A percentile compares a stretch with the other conserved stretches of the same genome.
phyloP scores from a whole-genome alignment of 2,113 vertebrate species.

The Octodon degus region DNA sequence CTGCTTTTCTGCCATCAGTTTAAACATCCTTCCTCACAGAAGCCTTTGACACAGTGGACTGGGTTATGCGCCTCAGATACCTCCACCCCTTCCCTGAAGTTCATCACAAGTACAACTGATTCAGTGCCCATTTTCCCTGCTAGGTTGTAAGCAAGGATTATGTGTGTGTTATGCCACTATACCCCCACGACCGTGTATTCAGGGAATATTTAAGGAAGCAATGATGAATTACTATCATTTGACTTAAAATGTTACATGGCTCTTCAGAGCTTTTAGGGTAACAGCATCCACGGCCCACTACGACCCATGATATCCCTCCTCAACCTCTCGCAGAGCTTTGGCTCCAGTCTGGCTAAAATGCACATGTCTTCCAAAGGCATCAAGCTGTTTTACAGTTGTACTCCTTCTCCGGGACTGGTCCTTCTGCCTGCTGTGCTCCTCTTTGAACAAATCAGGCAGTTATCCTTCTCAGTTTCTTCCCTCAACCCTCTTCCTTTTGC shows the following conservation, averaged over 20 bases:
- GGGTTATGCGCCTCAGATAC: neutral
- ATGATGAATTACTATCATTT: neutral
- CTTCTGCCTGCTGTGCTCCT: neutral
- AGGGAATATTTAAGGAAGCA: slow-evolving; percentile 20
- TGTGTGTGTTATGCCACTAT: neutral
- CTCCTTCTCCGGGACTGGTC: neutral
- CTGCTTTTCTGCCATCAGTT: neutral
- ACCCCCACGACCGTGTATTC: neutral
- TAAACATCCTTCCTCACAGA: neutral
- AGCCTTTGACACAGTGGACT: neutral
- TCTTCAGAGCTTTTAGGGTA: neutral
- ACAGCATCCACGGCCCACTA: neutral
- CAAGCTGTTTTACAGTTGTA: neutral
- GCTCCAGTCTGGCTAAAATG: neutral
- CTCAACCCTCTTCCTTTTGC: neutral
- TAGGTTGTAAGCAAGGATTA: neutral
- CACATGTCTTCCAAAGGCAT: neutral
- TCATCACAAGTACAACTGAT: neutral
- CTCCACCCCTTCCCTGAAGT: neutral
- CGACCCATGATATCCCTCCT: neutral
- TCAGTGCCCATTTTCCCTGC: neutral
- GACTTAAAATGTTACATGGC: neutral
- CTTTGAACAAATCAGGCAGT: neutral
- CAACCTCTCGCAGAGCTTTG: neutral
- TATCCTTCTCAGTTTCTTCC: neutral